Conservation (phyloP, 1,140 invertebrate species). For the Delia radicum region DNA sequence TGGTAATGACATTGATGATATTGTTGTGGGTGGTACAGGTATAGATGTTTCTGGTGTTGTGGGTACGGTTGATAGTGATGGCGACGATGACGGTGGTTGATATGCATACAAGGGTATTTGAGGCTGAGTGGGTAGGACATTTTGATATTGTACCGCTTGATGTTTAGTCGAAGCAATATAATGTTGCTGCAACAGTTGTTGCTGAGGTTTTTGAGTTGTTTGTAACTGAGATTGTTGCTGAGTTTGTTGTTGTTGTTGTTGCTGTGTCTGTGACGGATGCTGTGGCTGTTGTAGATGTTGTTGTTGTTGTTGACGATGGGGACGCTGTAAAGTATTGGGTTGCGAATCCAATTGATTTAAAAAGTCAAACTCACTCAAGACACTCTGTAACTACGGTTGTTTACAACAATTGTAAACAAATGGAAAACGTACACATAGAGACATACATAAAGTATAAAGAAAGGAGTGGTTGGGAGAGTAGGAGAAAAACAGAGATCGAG, state of each 20-base stretch:
- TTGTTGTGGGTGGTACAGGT: neutral
- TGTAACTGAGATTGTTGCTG: neutral
- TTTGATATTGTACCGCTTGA: conserved; percentile 25
- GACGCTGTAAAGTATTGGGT: conserved; percentile 45
- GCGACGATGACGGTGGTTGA: neutral
- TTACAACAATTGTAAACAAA: neutral
- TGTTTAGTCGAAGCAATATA: conserved; percentile 24
- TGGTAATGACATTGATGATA: neutral
- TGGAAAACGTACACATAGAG: conserved; percentile 14
- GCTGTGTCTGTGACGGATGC: neutral
- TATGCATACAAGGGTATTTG: conserved; percentile 19
- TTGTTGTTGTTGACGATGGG: conserved; percentile 27
- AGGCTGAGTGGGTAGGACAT: conserved; percentile 22
- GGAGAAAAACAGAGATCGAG: neutral
- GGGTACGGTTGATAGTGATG: too few species aligned
- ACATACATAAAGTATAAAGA: conserved; percentile 32
- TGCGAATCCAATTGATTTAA: conserved; percentile 62
- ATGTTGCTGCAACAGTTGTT: conserved; percentile 25
- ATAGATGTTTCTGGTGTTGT: conserved; percentile 7
- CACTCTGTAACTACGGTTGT: conserved; percentile 73
- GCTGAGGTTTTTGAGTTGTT: conserved; percentile 20
- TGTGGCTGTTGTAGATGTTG: neutral
- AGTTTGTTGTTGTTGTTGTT: neutral
- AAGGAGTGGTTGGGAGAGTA: too few species aligned
- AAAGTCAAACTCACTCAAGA: conserved; percentile 85